Percentiles rank a stretch among this genome's conserved stretches.
phyloP scores from a whole-genome alignment of 2,888 invertebrate species.

The Oligia fasciuncula region DNA sequence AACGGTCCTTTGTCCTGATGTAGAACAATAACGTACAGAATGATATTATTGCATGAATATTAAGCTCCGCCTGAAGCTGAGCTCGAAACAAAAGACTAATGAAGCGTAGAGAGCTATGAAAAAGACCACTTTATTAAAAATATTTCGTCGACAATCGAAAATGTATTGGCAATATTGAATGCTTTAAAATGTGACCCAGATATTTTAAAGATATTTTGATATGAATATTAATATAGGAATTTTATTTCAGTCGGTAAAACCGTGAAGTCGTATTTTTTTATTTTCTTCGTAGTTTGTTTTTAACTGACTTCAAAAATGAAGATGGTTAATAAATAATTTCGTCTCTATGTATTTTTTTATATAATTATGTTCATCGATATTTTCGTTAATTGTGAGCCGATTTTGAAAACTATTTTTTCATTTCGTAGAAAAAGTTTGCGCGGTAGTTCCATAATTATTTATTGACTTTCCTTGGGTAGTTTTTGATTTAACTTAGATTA shows the following conservation, averaged over 20 bases:
- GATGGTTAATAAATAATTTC: too few relatives aligned
- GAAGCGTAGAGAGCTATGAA: neutral
- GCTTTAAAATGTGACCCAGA: neutral
- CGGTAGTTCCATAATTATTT: too few relatives aligned
- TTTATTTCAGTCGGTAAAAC: neutral
- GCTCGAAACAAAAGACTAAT: constrained; percentile 7
- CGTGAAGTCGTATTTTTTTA: neutral
- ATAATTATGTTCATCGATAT: too few relatives aligned
- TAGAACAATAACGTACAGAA: neutral
- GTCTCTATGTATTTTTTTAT: too few relatives aligned
- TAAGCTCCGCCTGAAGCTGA: neutral
- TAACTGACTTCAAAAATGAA: too few relatives aligned
- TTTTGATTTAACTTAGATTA: too few relatives aligned
- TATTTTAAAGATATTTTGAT: neutral
- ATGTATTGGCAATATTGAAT: neutral
- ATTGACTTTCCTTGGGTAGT: too few relatives aligned
- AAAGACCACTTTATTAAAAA: constrained; percentile 5
- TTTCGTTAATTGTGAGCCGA: too few relatives aligned
- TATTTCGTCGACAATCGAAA: neutral
- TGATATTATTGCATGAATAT: too few relatives aligned
- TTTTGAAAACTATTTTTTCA: too few relatives aligned
- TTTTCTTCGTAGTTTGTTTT: neutral
- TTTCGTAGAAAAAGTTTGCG: too few relatives aligned
- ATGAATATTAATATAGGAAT: neutral
- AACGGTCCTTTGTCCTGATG: neutral